Evolutionary conservation across 2,888 invertebrate genomes (phyloP), one percentile per base, ranked within the genome.

Genomic region (Balanococcus diminutus): DNA sequence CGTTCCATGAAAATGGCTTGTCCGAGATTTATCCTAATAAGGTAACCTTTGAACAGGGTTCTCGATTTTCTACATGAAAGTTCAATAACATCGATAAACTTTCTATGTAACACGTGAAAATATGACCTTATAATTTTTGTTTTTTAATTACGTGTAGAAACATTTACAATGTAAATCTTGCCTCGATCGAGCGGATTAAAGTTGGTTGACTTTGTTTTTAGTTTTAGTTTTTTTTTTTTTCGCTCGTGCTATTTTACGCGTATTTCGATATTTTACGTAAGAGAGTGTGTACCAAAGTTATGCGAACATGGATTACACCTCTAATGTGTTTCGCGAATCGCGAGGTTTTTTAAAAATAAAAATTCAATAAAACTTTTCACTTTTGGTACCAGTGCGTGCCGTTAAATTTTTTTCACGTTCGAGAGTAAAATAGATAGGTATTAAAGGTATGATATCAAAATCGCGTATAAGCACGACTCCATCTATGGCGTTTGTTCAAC

Each of bases 71-170:
- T n/a, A n/a, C 19, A 19, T 8, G 28, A 79, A 36, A 79, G 75
- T 79, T 79, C 75, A 79, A 79, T 79, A 79, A 19, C 75, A 79
- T 79, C 19, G 75, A 36, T 79, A 79, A 79, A 79, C 75, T 75
- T 75, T 75, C 32, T 11, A 79, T 79, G 67, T 67, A 67, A 79
- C 75, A 79, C 75, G 75, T 79, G 75, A 79, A 79, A 32, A 79
- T 79, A 36, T 79, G 75, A 36, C 75, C 75, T 79, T 79, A 19
- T 79, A 79, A 56, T 19, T 79, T 36, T 56, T 32, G 36, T 32
- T 36, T 36, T 79, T 79, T 36, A 79, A 79, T 79, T 36, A 79
- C n/a, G n/a, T n/a, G n/a, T 79, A 79, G 19, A 79, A 79, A 79
- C 36, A 79, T 79, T 79, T n/a, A 14, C 75, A 36, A 36, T 19